A percentile compares a stretch with the other conserved stretches of the same genome.
Conservation (phyloP, 2,888 invertebrate genomes). For the Biston stratarius region DNA sequence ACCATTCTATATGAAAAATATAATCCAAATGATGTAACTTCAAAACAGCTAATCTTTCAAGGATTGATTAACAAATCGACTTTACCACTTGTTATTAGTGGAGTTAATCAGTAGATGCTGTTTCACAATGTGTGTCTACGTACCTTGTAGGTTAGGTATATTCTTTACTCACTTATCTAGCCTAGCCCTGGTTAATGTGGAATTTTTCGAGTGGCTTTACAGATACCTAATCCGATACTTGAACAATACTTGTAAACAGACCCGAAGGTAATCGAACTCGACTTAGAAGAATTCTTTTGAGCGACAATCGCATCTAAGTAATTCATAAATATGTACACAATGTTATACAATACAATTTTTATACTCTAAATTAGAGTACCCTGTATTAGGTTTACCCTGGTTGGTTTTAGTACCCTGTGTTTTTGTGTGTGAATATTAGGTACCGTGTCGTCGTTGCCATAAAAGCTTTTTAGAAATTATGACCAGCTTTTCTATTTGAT, state of each 20-base stretch:
- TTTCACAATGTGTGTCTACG: constrained; percentile 22
- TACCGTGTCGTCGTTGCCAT: no score
- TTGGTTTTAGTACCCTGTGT: no score
- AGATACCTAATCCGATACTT: constrained; percentile 31
- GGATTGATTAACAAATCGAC: constrained; percentile 15
- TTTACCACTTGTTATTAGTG: background rate
- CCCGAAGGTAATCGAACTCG: constrained; percentile 7
- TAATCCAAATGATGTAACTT: constrained; percentile 13
- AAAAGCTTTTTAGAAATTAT: no score
- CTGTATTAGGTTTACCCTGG: no score
- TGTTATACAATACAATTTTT: no score
- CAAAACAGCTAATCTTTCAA: constrained; percentile 10
- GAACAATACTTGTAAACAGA: constrained; percentile 15
- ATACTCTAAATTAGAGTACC: no score
- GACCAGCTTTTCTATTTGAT: no score
- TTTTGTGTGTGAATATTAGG: no score
- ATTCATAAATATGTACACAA: background rate
- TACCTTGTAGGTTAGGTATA: background rate
- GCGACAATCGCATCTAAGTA: background rate
- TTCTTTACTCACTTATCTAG: constrained; percentile 1
- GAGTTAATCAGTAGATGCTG: constrained; percentile 15
- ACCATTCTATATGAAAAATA: background rate
- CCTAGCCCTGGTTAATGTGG: background rate
- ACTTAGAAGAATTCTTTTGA: background rate
- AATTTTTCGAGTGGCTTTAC: constrained; percentile 27